A percentile compares a stretch with the other conserved stretches of the same genome.
phyloP scores from a whole-genome alignment of 2,888 invertebrate genomes.

The Dromius quadrimaculatus region DNA sequence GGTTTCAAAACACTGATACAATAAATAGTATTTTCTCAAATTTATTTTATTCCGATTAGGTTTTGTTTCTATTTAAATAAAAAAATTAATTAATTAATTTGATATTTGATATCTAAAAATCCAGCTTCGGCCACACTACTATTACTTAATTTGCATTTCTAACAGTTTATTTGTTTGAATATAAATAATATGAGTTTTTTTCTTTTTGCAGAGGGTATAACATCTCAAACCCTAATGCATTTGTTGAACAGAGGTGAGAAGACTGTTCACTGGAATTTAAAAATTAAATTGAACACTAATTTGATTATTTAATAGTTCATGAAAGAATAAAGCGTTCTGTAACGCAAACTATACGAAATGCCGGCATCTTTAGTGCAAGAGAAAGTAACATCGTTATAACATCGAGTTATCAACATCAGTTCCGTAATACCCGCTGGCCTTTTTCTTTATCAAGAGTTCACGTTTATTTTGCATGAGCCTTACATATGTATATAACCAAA shows the following conservation, averaged over 20 bases:
- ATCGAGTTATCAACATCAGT: conserved; percentile 3
- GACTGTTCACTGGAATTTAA: conserved; percentile 1
- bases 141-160: conserved; percentile 19
- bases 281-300: neutral
- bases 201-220: neutral
- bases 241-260: conserved; percentile 10
- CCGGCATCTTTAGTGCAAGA: conserved; percentile 11
- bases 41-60: too few species aligned
- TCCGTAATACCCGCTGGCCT: conserved; percentile 34
- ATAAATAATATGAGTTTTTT: conserved; percentile 22
- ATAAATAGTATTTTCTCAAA: too few species aligned
- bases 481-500: too few species aligned
- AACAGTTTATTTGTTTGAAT: neutral
- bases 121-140: conserved; percentile 17
- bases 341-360: conserved; percentile 1
- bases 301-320: conserved; percentile 25
- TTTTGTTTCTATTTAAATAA: too few species aligned
- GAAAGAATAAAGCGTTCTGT: conserved; percentile 6
- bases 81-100: too few species aligned
- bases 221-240: neutral
- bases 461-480: too few species aligned
- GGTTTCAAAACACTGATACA: too few species aligned
- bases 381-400: conserved; percentile 35
- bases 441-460: conserved; percentile 34
- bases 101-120: too few species aligned